Conservation (phyloP, 2,113 vertebrate species). For the Casuarius casuarius region DNA sequence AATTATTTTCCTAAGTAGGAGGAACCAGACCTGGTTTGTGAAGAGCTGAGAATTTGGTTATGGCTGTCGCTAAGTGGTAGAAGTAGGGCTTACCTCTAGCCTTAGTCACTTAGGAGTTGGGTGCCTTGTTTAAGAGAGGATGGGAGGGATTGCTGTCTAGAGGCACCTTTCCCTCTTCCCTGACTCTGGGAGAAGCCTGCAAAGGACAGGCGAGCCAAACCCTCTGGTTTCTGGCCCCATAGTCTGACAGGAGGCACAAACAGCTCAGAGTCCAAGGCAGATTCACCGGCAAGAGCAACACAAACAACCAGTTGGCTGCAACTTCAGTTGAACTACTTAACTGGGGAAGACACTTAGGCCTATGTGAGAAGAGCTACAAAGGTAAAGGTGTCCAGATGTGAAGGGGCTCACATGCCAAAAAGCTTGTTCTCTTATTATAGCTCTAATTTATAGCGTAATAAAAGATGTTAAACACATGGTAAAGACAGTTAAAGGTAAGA, state of each 20-base stretch:
- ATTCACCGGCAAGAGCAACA: not conserved
- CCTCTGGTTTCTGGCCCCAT: not conserved
- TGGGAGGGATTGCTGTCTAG: not conserved
- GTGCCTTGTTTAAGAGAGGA: not conserved
- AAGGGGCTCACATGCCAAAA: not conserved
- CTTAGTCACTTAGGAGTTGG: not conserved
- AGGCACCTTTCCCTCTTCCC: not conserved
- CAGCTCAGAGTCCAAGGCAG: not conserved
- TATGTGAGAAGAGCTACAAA: not conserved
- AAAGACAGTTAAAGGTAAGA: not conserved
- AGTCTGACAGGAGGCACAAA: not conserved
- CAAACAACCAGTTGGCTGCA: conserved; percentile 21
- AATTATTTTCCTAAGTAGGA: not conserved
- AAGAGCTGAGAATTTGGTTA: not conserved
- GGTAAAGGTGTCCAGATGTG: not conserved
- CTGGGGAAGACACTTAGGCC: not conserved
- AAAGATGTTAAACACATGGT: not conserved
- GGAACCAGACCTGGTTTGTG: not conserved
- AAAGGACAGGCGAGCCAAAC: not conserved
- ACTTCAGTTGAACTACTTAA: not conserved
- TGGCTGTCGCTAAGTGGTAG: not conserved
- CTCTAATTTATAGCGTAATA: not conserved
- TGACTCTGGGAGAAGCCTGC: not conserved
- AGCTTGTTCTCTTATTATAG: not conserved
- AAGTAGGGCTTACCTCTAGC: not conserved